A percentile compares a stretch with the other conserved stretches of the same genome.
phyloP scores from a whole-genome alignment of 2,797 vertebrate species.

The Myiotriccus ornatus region DNA sequence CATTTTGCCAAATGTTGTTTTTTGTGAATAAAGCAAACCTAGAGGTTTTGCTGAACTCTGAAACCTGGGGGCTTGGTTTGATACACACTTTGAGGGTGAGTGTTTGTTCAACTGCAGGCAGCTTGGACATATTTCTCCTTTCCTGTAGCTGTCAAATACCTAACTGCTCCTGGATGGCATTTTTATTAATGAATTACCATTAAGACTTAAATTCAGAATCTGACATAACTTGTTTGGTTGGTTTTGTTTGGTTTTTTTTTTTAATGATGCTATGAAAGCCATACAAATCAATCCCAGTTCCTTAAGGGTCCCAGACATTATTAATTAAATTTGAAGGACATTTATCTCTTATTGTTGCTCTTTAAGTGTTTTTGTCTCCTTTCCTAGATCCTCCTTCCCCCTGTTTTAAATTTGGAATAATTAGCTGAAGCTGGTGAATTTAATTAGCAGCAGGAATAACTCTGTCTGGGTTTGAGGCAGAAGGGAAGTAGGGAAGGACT shows the following conservation, averaged over 20 bases:
- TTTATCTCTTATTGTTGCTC: background rate
- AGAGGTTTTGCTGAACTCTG: background rate
- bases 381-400: background rate
- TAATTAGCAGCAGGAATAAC: background rate
- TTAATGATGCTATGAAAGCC: background rate
- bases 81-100: background rate
- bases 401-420: background rate
- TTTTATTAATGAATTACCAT: conserved; percentile 13
- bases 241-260: background rate
- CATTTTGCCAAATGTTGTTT: background rate
- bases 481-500: background rate
- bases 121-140: background rate
- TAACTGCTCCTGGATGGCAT: background rate
- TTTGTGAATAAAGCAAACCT: background rate
- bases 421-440: background rate
- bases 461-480: background rate
- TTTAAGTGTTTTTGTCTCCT: background rate
- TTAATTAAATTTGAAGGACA: background rate
- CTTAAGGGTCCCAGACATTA: background rate
- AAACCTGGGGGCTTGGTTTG: background rate
- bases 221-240: background rate
- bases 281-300: background rate
- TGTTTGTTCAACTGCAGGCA: background rate
- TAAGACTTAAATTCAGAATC: background rate
- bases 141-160: background rate